Conservation (phyloP, 2,797 vertebrate genomes). For the Hypotaenidia philippensis region DNA sequence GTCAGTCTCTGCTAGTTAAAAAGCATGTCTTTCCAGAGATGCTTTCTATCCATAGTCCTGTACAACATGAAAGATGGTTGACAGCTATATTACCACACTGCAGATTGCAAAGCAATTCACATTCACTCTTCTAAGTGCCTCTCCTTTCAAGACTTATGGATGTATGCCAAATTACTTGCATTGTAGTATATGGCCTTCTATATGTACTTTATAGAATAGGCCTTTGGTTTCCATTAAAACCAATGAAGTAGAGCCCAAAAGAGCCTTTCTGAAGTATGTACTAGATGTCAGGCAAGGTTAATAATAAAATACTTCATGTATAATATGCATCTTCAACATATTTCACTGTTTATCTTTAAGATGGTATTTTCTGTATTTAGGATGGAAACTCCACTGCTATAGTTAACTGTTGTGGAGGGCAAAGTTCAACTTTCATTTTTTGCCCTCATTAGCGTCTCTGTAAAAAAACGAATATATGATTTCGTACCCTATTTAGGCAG, state of each 20-base stretch:
- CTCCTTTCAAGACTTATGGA: slow-evolving; percentile 67
- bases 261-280: slow-evolving; percentile 19
- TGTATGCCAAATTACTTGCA: slow-evolving; percentile 56
- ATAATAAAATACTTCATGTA: slow-evolving; percentile 33
- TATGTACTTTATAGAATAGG: slow-evolving; percentile 42
- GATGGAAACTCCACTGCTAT: background rate
- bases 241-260: slow-evolving; percentile 55
- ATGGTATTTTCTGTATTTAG: background rate
- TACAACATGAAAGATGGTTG: slow-evolving; percentile 64
- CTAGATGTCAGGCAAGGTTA: slow-evolving; percentile 40
- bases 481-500: background rate
- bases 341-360: slow-evolving; percentile 16
- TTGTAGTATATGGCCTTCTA: slow-evolving; percentile 50
- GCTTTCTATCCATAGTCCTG: slow-evolving; percentile 57
- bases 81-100: slow-evolving; percentile 68
- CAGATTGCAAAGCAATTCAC: slow-evolving; percentile 70
- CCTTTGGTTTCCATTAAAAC: slow-evolving; percentile 61
- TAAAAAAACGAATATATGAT: background rate
- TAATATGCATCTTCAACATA: slow-evolving; percentile 4
- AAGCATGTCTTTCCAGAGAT: slow-evolving; percentile 17
- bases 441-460: background rate
- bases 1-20: slow-evolving; percentile 28
- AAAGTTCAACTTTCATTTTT: slow-evolving; percentile 23
- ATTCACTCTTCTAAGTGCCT: slow-evolving; percentile 68
- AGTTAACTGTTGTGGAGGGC: background rate